Conservation (phyloP, 2,888 invertebrate genomes). For the Nowickia ferox region DNA sequence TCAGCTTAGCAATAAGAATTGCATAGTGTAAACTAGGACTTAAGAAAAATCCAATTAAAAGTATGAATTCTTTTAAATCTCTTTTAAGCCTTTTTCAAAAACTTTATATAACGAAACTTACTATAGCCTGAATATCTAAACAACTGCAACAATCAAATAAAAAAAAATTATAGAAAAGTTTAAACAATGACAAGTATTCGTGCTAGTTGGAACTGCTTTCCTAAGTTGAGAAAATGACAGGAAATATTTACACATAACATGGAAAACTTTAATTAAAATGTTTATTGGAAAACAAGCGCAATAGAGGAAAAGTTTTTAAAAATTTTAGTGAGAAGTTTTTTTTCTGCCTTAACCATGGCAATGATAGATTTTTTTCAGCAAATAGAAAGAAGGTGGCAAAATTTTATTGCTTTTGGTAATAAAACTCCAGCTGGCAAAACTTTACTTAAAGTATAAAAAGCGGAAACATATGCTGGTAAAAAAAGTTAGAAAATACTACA, state of each 20-base stretch:
- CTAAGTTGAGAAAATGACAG: slow-evolving; percentile 37
- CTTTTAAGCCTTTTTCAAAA: neutral
- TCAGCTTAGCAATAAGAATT: no score
- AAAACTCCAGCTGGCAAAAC: neutral
- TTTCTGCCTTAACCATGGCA: slow-evolving; percentile 1
- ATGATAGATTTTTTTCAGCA: neutral
- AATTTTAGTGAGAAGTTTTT: neutral
- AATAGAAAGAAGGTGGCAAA: neutral
- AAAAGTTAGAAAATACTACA: no score
- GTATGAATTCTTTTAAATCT: slow-evolving; percentile 13
- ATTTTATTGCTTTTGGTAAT: neutral
- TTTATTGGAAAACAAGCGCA: slow-evolving; percentile 5
- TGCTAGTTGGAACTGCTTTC: slow-evolving; percentile 17
- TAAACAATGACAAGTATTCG: slow-evolving; percentile 42
- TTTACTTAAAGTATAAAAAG: no score
- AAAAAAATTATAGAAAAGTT: slow-evolving; percentile 14
- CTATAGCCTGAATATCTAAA: slow-evolving; percentile 20
- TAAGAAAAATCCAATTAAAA: neutral
- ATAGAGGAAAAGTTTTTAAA: neutral
- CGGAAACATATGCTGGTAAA: no score
- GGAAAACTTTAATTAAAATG: slow-evolving; percentile 54
- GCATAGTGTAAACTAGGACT: no score
- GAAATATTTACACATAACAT: slow-evolving; percentile 38
- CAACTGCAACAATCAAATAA: neutral
- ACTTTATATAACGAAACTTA: slow-evolving; percentile 12